Evolutionary conservation across 1,140 invertebrate genomes (phyloP).

Genomic region (Berghia stephanieae): DNA sequence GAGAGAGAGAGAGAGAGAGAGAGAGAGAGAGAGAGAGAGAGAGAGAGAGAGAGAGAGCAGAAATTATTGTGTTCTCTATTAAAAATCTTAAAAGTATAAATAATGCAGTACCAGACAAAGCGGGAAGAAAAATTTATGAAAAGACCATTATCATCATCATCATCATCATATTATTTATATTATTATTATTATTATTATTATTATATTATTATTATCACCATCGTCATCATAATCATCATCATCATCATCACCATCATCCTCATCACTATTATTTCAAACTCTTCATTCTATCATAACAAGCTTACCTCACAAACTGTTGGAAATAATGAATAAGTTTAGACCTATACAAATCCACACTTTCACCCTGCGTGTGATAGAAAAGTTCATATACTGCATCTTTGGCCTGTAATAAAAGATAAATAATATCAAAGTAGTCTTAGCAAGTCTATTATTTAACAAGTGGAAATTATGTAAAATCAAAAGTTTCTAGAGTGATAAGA

Average conservation of each 20-base stretch:
- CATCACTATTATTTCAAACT: too few species aligned
- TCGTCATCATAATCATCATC: too few species aligned
- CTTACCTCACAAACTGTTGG: constrained; percentile 24
- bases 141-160: too few species aligned
- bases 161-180: neutral
- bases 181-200: neutral
- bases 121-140: neutral
- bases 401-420: constrained; percentile 41
- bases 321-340: constrained; percentile 53
- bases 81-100: constrained; percentile 17
- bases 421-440: neutral
- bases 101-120: neutral
- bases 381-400: constrained; percentile 52
- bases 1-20: too few species aligned
- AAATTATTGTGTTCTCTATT: too few species aligned
- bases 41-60: too few species aligned
- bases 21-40: too few species aligned
- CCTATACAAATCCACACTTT: constrained; percentile 39
- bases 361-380: constrained; percentile 52
- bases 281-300: too few species aligned
- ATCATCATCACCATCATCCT: too few species aligned
- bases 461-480: neutral
- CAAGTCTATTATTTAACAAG: neutral
- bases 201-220: too few species aligned
- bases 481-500: too few species aligned